Evolutionary conservation across 2,888 invertebrate species (phyloP), one percentile per base, ranked within the genome.

Genomic region (Hirtodrosophila duncani): DNA sequence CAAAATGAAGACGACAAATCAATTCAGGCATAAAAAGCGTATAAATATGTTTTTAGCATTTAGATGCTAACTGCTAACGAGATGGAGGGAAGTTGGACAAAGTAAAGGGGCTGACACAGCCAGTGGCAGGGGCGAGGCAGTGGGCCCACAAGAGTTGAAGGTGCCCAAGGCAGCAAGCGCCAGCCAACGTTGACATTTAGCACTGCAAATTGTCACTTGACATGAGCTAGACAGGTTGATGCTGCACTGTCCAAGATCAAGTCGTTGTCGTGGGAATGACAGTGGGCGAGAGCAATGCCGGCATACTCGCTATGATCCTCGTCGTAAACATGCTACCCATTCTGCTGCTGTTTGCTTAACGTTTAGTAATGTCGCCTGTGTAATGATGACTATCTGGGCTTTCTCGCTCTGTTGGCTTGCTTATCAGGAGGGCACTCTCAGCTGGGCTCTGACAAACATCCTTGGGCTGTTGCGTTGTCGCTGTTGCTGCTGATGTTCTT

Each of bases 21-120:
- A 80, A 82, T 75, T 83, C 78, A 82, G 70, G 82, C 83, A 71
- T 75, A 67, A 70, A 83, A 75, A 82, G 75, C 65, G 81, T 75
- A 72, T 82, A 78, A 78, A 72, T 82, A 78, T 67, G 66, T 74
- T 81, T 81, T 81, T 81, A 75, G 67, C 83, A 67, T 80, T 45
- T 63, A 80, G 72, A 75, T 62, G 83, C 70, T 81, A 81, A 81
- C 81, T 78, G 72, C 69, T 68, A 75, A 75, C 72, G 68, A 78
- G 78, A 31, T 30, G 13, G 13, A n/a, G 21, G 9, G 21, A 8
- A 18, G 24, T 14, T 33, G 9, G 18, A n/a, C 17, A 10, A 7
- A 20, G 13, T 5, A 43, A 11, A 17, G 37, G 18, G 31, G 42
- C 10, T 38, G 27, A 56, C 33, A 27, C 30, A 34, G 24, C 23